Conservation (phyloP, 2,888 invertebrate genomes). For the Liopterus haemorrhoidalis region DNA sequence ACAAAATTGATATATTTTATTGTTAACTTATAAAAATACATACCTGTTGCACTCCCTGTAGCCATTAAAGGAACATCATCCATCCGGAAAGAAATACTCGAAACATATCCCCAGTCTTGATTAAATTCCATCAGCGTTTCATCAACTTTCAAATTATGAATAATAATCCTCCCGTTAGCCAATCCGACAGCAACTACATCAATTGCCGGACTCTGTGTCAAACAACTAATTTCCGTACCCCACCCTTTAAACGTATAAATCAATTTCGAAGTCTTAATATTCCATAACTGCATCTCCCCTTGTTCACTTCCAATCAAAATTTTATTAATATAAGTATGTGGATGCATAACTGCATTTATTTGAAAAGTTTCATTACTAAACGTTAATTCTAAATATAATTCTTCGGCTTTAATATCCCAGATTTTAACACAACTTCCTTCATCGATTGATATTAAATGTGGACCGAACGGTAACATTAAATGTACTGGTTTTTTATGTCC, state of each 20-base stretch:
- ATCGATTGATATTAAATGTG: constrained; percentile 82
- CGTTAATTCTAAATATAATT: constrained; percentile 59
- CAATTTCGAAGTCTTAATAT: constrained; percentile 69
- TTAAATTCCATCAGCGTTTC: constrained; percentile 74
- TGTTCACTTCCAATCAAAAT: constrained; percentile 80
- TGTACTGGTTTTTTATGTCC: constrained; percentile 72
- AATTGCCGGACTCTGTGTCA: constrained; percentile 85
- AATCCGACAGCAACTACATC: constrained; percentile 89
- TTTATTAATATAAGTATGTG: constrained; percentile 91
- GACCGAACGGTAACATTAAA: constrained; percentile 75
- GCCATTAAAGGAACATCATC: constrained; percentile 84
- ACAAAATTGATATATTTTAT: neutral
- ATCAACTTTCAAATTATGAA: constrained; percentile 85
- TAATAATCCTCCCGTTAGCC: constrained; percentile 69
- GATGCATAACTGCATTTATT: constrained; percentile 81
- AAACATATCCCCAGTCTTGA: constrained; percentile 90
- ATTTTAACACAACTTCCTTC: constrained; percentile 68
- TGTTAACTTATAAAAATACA: neutral
- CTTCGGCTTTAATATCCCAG: constrained; percentile 77
- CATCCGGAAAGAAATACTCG: constrained; percentile 76
- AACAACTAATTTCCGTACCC: constrained; percentile 61
- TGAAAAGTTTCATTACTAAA: constrained; percentile 66
- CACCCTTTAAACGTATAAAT: constrained; percentile 74
- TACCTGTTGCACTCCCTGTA: constrained; percentile 60
- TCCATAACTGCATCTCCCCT: constrained; percentile 84